These are phyloP conservation scores for Lithophane socia DNA, from an alignment of 2,888 invertebrate species.

Conservation along the genomic window DNA sequence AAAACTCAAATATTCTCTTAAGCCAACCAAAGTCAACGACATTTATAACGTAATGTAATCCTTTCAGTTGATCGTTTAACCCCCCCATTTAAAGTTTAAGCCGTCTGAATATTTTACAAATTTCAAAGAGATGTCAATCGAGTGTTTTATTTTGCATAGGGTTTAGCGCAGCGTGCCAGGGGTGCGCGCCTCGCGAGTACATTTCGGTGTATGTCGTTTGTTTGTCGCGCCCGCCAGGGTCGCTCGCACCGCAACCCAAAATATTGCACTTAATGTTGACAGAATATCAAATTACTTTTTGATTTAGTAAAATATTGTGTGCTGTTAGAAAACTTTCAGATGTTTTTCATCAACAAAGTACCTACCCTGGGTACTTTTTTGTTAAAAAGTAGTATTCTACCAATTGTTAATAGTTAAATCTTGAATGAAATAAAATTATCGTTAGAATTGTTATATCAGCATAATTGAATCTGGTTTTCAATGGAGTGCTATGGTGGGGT, in stretches of 20 bases:
- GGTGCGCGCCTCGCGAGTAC: slow-evolving; percentile 86
- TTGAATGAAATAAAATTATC: neutral
- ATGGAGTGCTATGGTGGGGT: neutral
- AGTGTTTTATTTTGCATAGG: slow-evolving; percentile 90
- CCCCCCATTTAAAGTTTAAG: slow-evolving; percentile 87
- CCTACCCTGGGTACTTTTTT: neutral
- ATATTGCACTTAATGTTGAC: slow-evolving; percentile 84
- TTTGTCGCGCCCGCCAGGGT: slow-evolving; percentile 74
- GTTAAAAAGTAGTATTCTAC: neutral
- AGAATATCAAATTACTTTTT: slow-evolving; percentile 87
- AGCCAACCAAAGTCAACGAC: slow-evolving; percentile 47
- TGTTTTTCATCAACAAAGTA: neutral
- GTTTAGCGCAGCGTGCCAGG: slow-evolving; percentile 75
- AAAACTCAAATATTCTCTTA: slow-evolving; percentile 32
- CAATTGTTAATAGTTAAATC: neutral
- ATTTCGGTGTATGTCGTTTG: slow-evolving; percentile 90
- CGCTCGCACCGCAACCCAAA: slow-evolving; percentile 65
- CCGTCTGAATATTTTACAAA: slow-evolving; percentile 89
- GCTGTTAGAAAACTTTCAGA: slow-evolving; percentile 23
- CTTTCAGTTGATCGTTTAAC: slow-evolving; percentile 88
- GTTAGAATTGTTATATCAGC: neutral
- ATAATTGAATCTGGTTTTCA: neutral
- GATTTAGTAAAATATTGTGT: slow-evolving; percentile 72
- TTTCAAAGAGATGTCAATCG: slow-evolving; percentile 90
- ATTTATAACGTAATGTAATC: slow-evolving; percentile 77